These are phyloP conservation scores for Tor tambroides DNA, from an alignment of 2,113 vertebrate genomes.

Conservation along the genomic window DNA sequence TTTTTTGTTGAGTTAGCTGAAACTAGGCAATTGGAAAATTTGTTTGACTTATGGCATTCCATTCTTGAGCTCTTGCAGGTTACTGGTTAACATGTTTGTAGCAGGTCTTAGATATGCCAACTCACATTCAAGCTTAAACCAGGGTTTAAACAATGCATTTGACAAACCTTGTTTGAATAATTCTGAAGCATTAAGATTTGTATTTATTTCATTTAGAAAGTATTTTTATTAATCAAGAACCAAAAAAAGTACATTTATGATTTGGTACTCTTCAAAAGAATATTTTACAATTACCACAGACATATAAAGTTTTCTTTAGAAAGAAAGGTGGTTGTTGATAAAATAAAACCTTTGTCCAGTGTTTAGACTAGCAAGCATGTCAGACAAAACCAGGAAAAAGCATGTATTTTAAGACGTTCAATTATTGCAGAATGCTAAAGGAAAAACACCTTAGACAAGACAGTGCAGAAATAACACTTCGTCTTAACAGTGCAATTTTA, in stretches of 20 bases:
- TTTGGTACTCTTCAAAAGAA: neutral
- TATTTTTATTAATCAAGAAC: neutral
- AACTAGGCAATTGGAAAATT: neutral
- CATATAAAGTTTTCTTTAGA: neutral
- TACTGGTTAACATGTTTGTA: conserved; percentile 10
- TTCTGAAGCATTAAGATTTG: neutral
- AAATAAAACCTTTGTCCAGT: neutral
- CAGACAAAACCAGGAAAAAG: conserved; percentile 1
- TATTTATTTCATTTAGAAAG: neutral
- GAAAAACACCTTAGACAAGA: neutral
- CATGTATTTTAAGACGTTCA: neutral
- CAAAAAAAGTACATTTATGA: neutral
- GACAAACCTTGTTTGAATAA: neutral
- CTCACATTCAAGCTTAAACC: neutral
- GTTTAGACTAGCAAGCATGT: conserved; percentile 20
- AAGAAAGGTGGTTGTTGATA: neutral
- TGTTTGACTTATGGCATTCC: neutral
- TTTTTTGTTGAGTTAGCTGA: neutral
- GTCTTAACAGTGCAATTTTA: neutral
- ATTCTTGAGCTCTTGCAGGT: neutral
- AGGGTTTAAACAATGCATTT: neutral
- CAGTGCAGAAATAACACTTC: neutral
- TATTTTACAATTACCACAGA: neutral
- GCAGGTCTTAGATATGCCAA: neutral
- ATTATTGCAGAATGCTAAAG: neutral